Percentiles rank a stretch among this genome's conserved stretches.
Evolutionary conservation across 2,113 vertebrate genomes (phyloP).

Genomic region (Oryzias melastigma): DNA sequence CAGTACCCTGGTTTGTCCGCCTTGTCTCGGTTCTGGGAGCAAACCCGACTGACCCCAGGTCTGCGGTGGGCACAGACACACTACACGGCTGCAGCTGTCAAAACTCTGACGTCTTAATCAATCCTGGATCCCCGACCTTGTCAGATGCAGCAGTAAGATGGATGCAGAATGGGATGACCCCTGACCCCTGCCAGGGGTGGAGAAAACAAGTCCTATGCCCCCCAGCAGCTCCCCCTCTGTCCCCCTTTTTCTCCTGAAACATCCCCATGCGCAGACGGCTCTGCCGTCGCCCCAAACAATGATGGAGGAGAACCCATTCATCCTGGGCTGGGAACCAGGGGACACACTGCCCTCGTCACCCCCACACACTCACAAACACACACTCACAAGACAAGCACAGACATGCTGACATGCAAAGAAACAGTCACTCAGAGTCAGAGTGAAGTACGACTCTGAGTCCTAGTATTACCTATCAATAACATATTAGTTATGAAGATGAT

Average conservation of each 20-base stretch:
- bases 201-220: slow-evolving; percentile 70
- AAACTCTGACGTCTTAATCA: slow-evolving; percentile 93
- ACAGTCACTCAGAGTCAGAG: slow-evolving; percentile 9
- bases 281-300: slow-evolving; percentile 77
- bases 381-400: slow-evolving; percentile 43
- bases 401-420: slow-evolving; percentile 25
- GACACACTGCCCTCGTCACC: slow-evolving; percentile 55
- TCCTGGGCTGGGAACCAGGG: slow-evolving; percentile 70
- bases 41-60: slow-evolving; percentile 43
- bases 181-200: slow-evolving; percentile 82
- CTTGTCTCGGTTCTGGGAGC: slow-evolving; percentile 39
- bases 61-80: slow-evolving; percentile 33
- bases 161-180: slow-evolving; percentile 88
- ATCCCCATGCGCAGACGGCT: slow-evolving; percentile 40
- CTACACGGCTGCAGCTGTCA: slow-evolving; percentile 77
- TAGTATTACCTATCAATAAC: too few species aligned
- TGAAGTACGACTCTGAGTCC: not conserved
- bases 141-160: slow-evolving; percentile 85
- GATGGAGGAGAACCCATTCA: slow-evolving; percentile 80
- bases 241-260: slow-evolving; percentile 41
- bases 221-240: slow-evolving; percentile 44
- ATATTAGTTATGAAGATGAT: too few species aligned
- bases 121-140: slow-evolving; percentile 83
- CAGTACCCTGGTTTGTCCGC: slow-evolving; percentile 53
- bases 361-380: not conserved